Percentiles rank a stretch among this genome's conserved stretches.
Conservation (phyloP, 2,113 vertebrate genomes). For the Clinocottus analis region DNA sequence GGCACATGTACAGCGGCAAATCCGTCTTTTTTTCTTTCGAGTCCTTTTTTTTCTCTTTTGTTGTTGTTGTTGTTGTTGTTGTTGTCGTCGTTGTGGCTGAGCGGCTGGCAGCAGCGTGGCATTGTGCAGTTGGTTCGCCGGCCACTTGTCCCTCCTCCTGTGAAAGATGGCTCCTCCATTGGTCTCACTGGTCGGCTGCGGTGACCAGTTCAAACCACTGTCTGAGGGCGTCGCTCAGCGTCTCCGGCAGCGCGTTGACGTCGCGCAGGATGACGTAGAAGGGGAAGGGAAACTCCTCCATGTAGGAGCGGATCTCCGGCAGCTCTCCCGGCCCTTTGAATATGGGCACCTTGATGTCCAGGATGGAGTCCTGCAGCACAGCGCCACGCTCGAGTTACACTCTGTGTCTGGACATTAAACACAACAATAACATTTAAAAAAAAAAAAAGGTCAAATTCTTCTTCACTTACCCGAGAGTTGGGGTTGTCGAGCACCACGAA, state of each 20-base stretch:
- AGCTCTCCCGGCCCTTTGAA: constrained; percentile 93
- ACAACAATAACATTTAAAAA: not conserved
- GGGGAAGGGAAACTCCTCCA: constrained; percentile 98
- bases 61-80: not conserved
- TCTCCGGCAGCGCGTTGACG: constrained; percentile 93
- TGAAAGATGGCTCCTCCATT: constrained; percentile 37
- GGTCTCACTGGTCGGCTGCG: constrained; percentile 82
- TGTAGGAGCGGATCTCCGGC: constrained; percentile 96
- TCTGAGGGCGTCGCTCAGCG: constrained; percentile 93
- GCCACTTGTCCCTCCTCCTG: not conserved
- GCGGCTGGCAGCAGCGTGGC: constrained; percentile 65
- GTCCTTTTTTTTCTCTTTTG: not conserved
- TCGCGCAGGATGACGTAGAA: constrained; percentile 97
- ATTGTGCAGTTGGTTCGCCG: constrained; percentile 46
- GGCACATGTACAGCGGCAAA: constrained; percentile 80
- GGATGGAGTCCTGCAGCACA: constrained; percentile 90
- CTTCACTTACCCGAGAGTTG: constrained; percentile 89
- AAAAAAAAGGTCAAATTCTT: fast-evolving
- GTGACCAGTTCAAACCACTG: constrained; percentile 99
- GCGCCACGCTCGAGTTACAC: not conserved
- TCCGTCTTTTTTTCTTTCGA: constrained; percentile 26
- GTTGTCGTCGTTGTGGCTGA: constrained; percentile 1
- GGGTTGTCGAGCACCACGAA: constrained; percentile 97
- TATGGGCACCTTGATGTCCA: constrained; percentile 98
- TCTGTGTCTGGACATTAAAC: not conserved